Evolutionary conservation across 1,140 invertebrate genomes (phyloP).

Genomic region (Vollenhovia emeryi): DNA sequence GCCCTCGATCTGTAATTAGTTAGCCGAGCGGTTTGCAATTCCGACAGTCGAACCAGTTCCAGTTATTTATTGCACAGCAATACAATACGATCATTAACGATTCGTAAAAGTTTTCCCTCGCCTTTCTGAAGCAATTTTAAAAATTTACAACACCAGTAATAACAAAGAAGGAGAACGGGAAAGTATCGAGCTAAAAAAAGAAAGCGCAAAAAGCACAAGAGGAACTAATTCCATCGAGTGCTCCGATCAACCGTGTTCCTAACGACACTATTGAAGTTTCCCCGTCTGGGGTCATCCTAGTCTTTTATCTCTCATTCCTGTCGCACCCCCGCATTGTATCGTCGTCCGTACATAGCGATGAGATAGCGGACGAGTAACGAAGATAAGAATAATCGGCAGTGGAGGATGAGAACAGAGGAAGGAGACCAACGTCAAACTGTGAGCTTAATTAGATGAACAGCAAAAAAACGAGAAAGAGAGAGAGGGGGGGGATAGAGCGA

Average conservation of each 20-base stretch:
- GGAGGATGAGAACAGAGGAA: conserved; percentile 11
- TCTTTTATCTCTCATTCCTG: conserved; percentile 16
- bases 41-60: background rate
- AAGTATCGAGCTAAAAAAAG: background rate
- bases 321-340: conserved; percentile 2
- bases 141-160: background rate
- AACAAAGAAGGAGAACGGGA: background rate
- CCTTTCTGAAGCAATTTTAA: background rate
- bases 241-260: conserved; percentile 29
- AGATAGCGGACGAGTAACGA: background rate
- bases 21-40: background rate
- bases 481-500: background rate
- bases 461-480: background rate
- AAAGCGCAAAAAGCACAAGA: background rate
- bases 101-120: background rate
- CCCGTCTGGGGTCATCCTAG: background rate
- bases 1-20: conserved; percentile 6
- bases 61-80: background rate
- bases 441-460: conserved; percentile 30
- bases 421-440: background rate
- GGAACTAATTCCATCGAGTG: conserved; percentile 44
- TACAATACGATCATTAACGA: background rate
- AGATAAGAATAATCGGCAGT: conserved; percentile 42
- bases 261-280: conserved; percentile 32
- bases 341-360: background rate